Evolutionary conservation across 2,888 invertebrate species (phyloP), one percentile per base, ranked within the genome.

Genomic region (Dicyrtomina minuta): DNA sequence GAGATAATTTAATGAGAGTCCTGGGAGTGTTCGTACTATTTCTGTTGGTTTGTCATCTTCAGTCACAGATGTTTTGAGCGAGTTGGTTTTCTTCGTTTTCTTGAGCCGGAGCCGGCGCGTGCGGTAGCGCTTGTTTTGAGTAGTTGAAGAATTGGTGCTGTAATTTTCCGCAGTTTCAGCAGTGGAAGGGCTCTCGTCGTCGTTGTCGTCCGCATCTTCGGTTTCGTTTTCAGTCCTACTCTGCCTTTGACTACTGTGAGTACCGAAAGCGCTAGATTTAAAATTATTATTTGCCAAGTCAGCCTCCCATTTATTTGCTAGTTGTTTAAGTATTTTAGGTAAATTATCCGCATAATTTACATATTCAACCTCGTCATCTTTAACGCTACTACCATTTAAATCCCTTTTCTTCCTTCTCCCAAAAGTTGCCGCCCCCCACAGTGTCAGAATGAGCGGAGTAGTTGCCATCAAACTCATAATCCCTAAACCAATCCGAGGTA

Each of bases 401-500:
- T 72, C 66, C n/a, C 75, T 70, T 56, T 71, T 71, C 55, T 70
- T 74, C 61, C n/a, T n/a, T n/a, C 74, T 70, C 3, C 75, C 72
- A 3, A 71, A 68, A 20, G 72, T 74, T 41, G n/a, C n/a, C n/a
- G 74, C 74, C 1, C 77, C 77, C 43, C 76, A 55, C 22, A 78
- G 58, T 2, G 75, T 71, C 10, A 78, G 33, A 13, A 78, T 58
- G 13, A 78, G 55, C 12, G 78, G 78, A n/a, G 76, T 72, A n/a
- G 75, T 74, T 46, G 75, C 73, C 76, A 76, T 76, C 55, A 78
- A 74, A 59, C 75, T 76, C 46, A 78, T 70, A 15, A 78, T 24
- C 41, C 72, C 72, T 10, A 78, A 60, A 0, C 78, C 78, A 41
- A 78, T 75, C 55, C 78, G 44, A 3, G 78, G 76, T 39, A 78